A percentile compares a stretch with the other conserved stretches of the same genome.
Conservation (phyloP, 2,797 vertebrate species). For the Crotalus adamanteus region DNA sequence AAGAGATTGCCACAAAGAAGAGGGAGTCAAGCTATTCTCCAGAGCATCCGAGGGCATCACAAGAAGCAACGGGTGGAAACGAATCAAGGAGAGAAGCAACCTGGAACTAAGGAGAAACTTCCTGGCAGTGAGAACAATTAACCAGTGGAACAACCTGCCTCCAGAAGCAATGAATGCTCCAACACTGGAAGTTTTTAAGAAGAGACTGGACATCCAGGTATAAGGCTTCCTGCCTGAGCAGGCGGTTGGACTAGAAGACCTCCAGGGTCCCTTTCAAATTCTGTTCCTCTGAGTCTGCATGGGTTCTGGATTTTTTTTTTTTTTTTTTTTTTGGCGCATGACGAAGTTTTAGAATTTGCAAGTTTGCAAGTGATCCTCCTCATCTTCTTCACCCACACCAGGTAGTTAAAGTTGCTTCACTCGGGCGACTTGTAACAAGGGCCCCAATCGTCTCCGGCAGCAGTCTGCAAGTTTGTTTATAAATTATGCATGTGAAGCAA, state of each 20-base stretch:
- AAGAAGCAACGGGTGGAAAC: too few species aligned
- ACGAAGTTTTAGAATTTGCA: background rate
- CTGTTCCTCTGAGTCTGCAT: background rate
- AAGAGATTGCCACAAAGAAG: too few species aligned
- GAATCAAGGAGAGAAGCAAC: too few species aligned
- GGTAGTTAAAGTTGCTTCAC: background rate
- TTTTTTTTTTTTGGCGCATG: too few species aligned
- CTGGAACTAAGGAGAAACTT: too few species aligned
- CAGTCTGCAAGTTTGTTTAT: background rate
- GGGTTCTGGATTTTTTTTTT: background rate
- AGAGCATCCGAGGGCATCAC: accelerated
- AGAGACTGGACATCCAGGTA: too few species aligned
- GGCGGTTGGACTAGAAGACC: background rate
- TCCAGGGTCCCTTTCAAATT: background rate
- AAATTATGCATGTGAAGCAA: background rate
- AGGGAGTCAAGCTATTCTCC: too few species aligned
- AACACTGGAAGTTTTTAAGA: too few species aligned
- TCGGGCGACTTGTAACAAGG: background rate
- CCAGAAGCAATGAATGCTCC: too few species aligned
- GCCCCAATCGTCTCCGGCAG: background rate
- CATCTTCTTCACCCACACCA: background rate
- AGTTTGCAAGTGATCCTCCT: background rate
- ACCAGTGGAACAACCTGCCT: too few species aligned
- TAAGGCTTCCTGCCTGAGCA: too few species aligned
- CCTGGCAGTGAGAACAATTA: too few species aligned